Percentiles rank a stretch among this genome's conserved stretches.
Conservation (phyloP, 53 echinoderm and acorn worm genomes). For the Temnopleurus reevesii region DNA sequence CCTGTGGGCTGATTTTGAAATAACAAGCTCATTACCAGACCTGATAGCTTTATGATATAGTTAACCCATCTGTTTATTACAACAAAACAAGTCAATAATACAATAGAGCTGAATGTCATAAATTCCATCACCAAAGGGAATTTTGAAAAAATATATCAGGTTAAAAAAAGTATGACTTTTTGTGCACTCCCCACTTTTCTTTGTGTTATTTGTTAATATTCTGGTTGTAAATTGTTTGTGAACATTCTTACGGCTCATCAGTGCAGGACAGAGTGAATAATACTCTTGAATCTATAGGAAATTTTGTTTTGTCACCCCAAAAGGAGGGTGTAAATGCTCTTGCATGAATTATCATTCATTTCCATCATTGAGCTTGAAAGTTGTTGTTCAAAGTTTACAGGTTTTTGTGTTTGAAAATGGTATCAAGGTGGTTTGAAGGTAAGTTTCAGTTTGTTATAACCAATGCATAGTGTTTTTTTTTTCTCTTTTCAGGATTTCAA, state of each 20-base stretch:
- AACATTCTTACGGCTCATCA: slow-evolving; percentile 35
- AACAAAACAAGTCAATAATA: neutral
- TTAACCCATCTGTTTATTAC: neutral
- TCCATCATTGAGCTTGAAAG: neutral
- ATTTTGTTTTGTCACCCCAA: slow-evolving; percentile 12
- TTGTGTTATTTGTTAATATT: slow-evolving; percentile 16
- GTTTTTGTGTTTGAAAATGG: neutral
- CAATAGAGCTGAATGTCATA: neutral
- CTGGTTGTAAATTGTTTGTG: slow-evolving; percentile 3
- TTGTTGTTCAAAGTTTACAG: neutral
- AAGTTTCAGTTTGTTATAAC: neutral
- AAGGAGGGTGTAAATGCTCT: neutral
- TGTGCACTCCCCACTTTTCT: slow-evolving; percentile 3
- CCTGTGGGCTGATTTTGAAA: neutral
- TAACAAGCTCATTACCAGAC: neutral
- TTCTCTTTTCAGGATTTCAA: no score
- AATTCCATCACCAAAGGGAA: neutral
- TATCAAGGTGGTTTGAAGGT: neutral
- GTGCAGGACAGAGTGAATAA: slow-evolving; percentile 16
- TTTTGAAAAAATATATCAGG: neutral
- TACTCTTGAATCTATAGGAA: neutral
- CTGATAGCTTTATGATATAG: neutral
- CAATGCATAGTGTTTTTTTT: no score
- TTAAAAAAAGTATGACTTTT: slow-evolving; percentile 7
- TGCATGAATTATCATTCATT: neutral